phyloP scores from a whole-genome alignment of 2,888 invertebrate species.

The Cantharis lateralis region DNA sequence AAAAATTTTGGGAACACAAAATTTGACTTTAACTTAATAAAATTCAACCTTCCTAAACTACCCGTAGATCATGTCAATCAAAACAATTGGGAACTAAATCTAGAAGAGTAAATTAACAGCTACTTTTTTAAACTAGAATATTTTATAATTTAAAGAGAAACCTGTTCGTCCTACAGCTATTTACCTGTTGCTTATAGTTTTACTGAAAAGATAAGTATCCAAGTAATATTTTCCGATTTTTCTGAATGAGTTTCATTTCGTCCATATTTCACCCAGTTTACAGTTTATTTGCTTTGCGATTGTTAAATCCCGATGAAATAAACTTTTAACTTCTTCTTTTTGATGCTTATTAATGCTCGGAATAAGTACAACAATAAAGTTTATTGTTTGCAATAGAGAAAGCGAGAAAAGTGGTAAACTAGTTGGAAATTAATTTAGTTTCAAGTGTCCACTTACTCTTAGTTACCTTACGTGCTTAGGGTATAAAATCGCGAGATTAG shows the following conservation, averaged over 20 bases:
- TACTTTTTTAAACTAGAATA: no score
- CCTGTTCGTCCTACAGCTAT: neutral
- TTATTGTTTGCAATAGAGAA: neutral
- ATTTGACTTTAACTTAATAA: no score
- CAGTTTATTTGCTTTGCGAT: neutral
- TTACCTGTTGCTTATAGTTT: neutral
- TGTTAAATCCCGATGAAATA: neutral
- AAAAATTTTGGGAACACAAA: no score
- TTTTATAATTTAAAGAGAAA: neutral
- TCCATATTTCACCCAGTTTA: neutral
- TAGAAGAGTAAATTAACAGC: no score
- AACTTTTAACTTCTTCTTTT: neutral
- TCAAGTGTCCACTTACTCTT: neutral
- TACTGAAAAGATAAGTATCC: neutral
- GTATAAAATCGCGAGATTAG: neutral
- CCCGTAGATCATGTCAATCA: no score
- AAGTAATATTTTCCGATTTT: neutral
- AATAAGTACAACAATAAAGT: neutral
- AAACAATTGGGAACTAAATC: no score
- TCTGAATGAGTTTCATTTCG: neutral
- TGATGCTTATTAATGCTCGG: neutral
- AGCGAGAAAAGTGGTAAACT: neutral
- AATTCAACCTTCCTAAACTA: no score
- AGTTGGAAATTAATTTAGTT: neutral
- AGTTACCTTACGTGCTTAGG: neutral